Evolutionary conservation across 1,140 invertebrate species (phyloP).

Genomic region (Drosophila nikananu): DNA sequence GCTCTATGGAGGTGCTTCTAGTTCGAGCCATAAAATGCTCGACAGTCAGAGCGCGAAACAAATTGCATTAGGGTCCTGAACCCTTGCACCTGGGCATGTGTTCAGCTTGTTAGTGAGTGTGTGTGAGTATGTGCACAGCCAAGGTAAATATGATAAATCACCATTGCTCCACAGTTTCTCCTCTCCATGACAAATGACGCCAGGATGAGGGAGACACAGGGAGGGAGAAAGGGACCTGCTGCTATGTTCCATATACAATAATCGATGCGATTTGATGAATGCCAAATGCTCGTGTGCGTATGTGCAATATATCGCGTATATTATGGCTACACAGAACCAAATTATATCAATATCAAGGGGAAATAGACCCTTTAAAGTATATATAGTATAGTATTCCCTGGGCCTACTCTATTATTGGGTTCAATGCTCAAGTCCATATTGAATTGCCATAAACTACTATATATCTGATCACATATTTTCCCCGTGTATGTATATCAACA

Average conservation of each 20-base stretch:
- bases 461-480: constrained; percentile 1
- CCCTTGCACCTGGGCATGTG: constrained; percentile 71
- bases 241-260: constrained; percentile 63
- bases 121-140: constrained; percentile 39
- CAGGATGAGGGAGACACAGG: constrained; percentile 17
- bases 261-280: constrained; percentile 83
- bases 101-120: constrained; percentile 13
- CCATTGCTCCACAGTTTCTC: constrained; percentile 47
- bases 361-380: not conserved
- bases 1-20: constrained; percentile 29
- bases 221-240: not conserved
- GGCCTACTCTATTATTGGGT: no score
- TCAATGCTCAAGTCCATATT: not conserved
- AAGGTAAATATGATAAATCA: constrained; percentile 82
- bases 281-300: constrained; percentile 46
- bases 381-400: not conserved
- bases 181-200: constrained; percentile 75
- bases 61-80: constrained; percentile 78
- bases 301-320: constrained; percentile 57
- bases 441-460: not conserved
- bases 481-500: constrained; percentile 52
- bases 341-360: not conserved
- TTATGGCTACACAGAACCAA: constrained; percentile 34
- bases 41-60: constrained; percentile 70
- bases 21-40: constrained; percentile 75